Evolutionary conservation across 30 jellyfish, hydroid and myxozoan species (phyloP), one percentile per base, ranked within the genome.

Genomic region (Chrysaora quinquecirrha): DNA sequence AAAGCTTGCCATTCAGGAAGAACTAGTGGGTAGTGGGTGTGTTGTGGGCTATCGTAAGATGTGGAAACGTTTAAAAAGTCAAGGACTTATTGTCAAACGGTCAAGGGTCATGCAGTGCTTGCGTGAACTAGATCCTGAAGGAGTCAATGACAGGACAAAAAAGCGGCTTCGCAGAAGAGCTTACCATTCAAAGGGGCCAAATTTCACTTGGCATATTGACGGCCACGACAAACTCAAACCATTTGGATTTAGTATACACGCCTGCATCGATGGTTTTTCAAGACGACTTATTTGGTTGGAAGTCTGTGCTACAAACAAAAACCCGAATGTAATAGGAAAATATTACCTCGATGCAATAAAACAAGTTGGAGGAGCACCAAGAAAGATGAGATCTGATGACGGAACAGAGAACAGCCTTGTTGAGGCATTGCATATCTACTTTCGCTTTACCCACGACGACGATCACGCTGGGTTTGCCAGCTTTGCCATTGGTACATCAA

Each of bases 221-320:
- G 95, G 88, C 81, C 76, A 70, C 47, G 89, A 84, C 82, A 84
- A 84, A 56, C 46, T 82, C 34, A 71, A 68, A 49, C 82, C 95
- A 29, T 84, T 71, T 64, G 88, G 89, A 62, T 71, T 84, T 43
- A 64, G 82, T 48, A 56, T 84, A 30, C 95, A 84, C 76, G 95
- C 91, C 46, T 70, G 94, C 73, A 72, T 84, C 25, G 88, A 84
- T 84, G 95, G 95, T 2, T 84, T 43, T 73, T 84, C 95, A 24
- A 84, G 95, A 70, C 64, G 82, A 48, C 70, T 84, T 49, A 34
- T 84, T 50, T 84, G 95, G 95, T 62, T 84, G 52, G 88, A 50
- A 73, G 95, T 73, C 25, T 67, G 91, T 11, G 35, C 79, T 34
- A 30, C 88, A 31, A 68, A 50, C 35, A 84, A 73, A 68, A 48